Percentiles rank a stretch among this genome's conserved stretches.
These are phyloP conservation scores for Syrista parreyssii DNA, from an alignment of 2,888 invertebrate species.

Conservation along the genomic window DNA sequence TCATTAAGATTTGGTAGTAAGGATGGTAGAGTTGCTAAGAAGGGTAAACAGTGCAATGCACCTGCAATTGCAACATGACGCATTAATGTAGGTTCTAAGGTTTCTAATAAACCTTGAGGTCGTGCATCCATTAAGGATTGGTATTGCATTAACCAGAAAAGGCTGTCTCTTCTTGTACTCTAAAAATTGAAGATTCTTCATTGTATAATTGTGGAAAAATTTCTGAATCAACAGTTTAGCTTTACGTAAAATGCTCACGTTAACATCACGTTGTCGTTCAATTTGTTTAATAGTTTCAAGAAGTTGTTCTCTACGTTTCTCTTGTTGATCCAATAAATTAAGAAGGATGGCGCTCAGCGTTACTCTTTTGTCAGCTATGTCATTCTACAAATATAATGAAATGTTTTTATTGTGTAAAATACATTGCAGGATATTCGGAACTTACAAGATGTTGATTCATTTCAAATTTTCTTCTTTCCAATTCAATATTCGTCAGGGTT, in stretches of 20 bases:
- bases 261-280: conserved; percentile 69
- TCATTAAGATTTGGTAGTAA: conserved; percentile 69
- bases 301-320: conserved; percentile 74
- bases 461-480: conserved; percentile 76
- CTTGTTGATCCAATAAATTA: conserved; percentile 77
- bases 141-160: conserved; percentile 84
- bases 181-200: conserved; percentile 14
- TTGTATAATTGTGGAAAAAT: not conserved
- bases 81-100: conserved; percentile 76
- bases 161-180: conserved; percentile 53
- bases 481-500: conserved; percentile 77
- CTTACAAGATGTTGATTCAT: conserved; percentile 75
- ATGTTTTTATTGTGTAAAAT: not conserved
- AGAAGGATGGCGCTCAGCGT: conserved; percentile 76
- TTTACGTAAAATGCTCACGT: conserved; percentile 45
- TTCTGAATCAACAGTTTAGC: not conserved
- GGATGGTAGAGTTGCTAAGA: conserved; percentile 70
- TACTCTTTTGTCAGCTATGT: conserved; percentile 76
- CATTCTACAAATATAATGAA: conserved; percentile 67
- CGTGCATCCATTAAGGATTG: conserved; percentile 83
- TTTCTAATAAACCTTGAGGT: conserved; percentile 75
- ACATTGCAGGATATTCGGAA: not conserved
- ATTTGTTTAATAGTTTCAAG: conserved; percentile 78
- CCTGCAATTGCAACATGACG: conserved; percentile 78
- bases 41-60: conserved; percentile 81